A percentile compares a stretch with the other conserved stretches of the same genome.
Conservation (phyloP, 2,888 invertebrate genomes). For the Busseola fusca region DNA sequence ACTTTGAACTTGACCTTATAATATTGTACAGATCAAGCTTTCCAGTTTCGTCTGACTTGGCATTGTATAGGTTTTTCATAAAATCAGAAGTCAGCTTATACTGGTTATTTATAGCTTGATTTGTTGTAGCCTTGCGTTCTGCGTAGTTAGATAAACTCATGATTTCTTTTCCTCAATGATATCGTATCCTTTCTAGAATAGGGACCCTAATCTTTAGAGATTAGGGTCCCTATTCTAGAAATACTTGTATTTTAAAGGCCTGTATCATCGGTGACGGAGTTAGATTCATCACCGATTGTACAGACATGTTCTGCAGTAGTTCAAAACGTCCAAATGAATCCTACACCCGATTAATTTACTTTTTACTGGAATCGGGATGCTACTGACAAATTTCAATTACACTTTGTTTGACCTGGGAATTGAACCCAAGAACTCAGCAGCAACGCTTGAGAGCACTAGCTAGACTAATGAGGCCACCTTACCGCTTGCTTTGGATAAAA, state of each 20-base stretch:
- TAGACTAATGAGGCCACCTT: not conserved
- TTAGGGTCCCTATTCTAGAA: too few relatives aligned
- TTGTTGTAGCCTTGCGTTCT: not conserved
- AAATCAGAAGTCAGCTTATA: too few relatives aligned
- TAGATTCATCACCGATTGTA: too few relatives aligned
- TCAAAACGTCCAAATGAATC: not conserved
- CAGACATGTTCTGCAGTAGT: not conserved
- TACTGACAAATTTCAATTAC: not conserved
- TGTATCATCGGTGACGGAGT: too few relatives aligned
- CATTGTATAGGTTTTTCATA: too few relatives aligned
- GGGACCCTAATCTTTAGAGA: too few relatives aligned
- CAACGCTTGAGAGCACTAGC: not conserved
- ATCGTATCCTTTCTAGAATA: not conserved
- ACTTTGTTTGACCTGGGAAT: not conserved
- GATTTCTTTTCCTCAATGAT: not conserved
- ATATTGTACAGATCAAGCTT: not conserved
- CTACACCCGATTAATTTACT: not conserved
- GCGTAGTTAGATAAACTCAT: slow-evolving; percentile 4
- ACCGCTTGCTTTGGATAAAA: not conserved
- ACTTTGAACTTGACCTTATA: slow-evolving; percentile 5
- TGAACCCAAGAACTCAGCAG: not conserved
- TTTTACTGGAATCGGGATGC: too few relatives aligned
- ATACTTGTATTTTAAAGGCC: too few relatives aligned
- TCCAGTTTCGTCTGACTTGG: too few relatives aligned
- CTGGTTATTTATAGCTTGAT: too few relatives aligned